Conservation (phyloP, 2,113 vertebrate genomes). For the Protobothrops flavoviridis region DNA sequence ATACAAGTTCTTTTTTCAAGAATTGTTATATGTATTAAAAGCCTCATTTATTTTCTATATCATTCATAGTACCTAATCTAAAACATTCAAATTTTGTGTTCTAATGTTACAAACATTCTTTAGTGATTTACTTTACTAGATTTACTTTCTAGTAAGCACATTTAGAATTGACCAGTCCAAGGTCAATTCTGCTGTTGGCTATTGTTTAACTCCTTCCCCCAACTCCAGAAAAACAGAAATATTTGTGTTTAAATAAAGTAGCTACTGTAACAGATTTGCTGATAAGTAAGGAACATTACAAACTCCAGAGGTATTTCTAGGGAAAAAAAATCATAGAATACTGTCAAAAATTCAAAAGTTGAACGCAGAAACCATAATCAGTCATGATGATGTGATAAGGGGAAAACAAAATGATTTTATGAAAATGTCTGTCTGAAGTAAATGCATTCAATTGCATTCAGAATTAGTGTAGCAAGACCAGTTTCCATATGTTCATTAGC, state of each 20-base stretch:
- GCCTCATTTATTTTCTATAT: not conserved
- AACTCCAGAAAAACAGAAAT: constrained; percentile 57
- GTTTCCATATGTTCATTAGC: not conserved
- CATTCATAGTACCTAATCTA: constrained; percentile 24
- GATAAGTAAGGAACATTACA: constrained; percentile 75
- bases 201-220: constrained; percentile 65
- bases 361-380: constrained; percentile 41
- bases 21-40: not conserved
- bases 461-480: constrained; percentile 4
- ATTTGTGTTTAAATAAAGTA: constrained; percentile 72
- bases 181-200: constrained; percentile 53
- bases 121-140: constrained; percentile 47
- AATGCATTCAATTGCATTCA: not conserved
- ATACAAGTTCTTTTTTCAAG: not conserved
- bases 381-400: constrained; percentile 35
- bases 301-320: constrained; percentile 64
- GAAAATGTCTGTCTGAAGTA: constrained; percentile 35
- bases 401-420: constrained; percentile 38
- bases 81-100: constrained; percentile 46
- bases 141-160: constrained; percentile 47
- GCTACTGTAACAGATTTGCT: constrained; percentile 71
- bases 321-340: constrained; percentile 61
- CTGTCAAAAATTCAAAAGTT: constrained; percentile 62
- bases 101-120: constrained; percentile 64
- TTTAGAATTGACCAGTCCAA: constrained; percentile 66